These are phyloP conservation scores for Coptodon bakossiorum DNA, from an alignment of 2,113 vertebrate genomes.

Conservation along the genomic window DNA sequence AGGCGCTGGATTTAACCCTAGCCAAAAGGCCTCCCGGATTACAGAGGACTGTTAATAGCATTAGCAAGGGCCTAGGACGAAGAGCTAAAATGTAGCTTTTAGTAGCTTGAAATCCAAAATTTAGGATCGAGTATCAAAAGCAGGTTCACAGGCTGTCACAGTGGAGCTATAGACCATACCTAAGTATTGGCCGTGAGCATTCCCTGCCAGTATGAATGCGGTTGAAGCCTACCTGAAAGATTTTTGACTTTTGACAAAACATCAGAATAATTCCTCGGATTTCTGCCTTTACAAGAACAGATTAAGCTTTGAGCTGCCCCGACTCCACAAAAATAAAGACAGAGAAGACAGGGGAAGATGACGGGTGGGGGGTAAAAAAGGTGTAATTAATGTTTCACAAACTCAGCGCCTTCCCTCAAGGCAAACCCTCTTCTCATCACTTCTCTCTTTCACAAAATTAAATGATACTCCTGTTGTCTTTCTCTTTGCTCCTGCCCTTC, in stretches of 20 bases:
- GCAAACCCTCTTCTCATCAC: conserved; percentile 13
- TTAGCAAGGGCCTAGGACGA: background rate
- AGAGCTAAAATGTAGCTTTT: background rate
- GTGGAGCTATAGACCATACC: background rate
- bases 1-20: background rate
- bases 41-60: background rate
- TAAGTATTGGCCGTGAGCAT: background rate
- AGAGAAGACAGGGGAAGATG: conserved; percentile 17
- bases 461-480: conserved; percentile 54
- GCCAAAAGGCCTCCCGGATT: fast-evolving
- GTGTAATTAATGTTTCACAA: conserved; percentile 70
- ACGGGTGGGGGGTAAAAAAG: background rate
- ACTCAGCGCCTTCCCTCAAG: conserved; percentile 30
- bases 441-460: conserved; percentile 50
- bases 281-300: conserved; percentile 25
- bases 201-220: background rate
- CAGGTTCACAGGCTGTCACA: background rate
- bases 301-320: conserved; percentile 37
- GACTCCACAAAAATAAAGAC: conserved; percentile 18
- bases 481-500: conserved; percentile 53
- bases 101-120: background rate
- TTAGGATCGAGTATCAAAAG: background rate
- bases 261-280: conserved; percentile 15
- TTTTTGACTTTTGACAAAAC: conserved; percentile 4
- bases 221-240: background rate